Evolutionary conservation across 2,113 vertebrate genomes (phyloP), one percentile per base, ranked within the genome.

Genomic region (Gymnobelideus leadbeateri): DNA sequence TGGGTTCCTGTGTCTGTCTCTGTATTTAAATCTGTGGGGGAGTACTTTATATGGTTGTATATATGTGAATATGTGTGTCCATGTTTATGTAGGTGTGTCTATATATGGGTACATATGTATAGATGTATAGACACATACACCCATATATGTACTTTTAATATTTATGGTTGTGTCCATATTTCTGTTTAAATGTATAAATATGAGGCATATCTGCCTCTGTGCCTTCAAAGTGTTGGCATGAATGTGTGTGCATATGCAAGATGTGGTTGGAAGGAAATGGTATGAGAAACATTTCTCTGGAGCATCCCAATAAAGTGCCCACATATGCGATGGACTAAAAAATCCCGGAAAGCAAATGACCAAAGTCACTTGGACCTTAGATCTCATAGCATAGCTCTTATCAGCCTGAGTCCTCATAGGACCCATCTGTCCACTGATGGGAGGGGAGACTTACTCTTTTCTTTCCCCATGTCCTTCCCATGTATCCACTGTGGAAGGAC

Each of bases 331-430:
- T 43, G 19, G n/a, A 43, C 68, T 84, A 6, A 84, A 8, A 84
- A 84, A 84, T 43, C 19, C 68, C 21, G 68, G 68, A 19, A 84
- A 84, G 23, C 68, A 84, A 84, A 24, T 95, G 8, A 53, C 46
- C 84, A 53, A 95, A 93, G 19, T 23, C 51, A 94, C 43, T 54
- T 94, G 51, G 28, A 91, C 46, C 24, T 95, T 52, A 95, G 55
- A 94, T 55, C 89, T 89, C 53, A 91, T 94, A 28, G 68, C 51
- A 51, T 24, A 28, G 47, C 26, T 90, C 26, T 26, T 49, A 51
- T 5, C 3, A 84, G 31, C 57, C 77, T n/a, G 8, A 84, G 3
- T 84, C 77, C 37, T 91, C 52, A 47, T 93, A 84, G 91, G 4
- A 26, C 28, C 8, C 89, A 16, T 92, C 49, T 47, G 24, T 43